Base-by-base conservation (phyloP, 2,888 invertebrate species). In the Eulithis prunata region DNA sequence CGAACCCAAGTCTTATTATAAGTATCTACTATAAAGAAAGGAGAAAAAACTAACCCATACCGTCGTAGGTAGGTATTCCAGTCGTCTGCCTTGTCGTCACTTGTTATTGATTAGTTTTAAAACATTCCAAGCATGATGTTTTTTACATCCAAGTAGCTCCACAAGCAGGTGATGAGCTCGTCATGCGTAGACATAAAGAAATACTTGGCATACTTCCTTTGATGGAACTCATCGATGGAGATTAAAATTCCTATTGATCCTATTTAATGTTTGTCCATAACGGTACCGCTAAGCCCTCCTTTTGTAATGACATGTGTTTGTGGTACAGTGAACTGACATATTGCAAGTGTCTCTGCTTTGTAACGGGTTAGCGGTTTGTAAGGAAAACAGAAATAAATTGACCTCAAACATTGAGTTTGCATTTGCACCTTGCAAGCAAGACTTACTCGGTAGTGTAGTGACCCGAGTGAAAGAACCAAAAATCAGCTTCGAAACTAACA, bases 211-310 rank as follows among this genome's bases (percentile, higher is more conserved):
- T 69, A 60, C 57, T 61, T 52, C 41, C 49, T 57, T 43, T 7
- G n/a, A 57, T 59, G 36, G 13, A 53, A 38, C 21, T 36, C 5
- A 46, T 52, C 14, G 52, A 49, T 64, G 52, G 53, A 64, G 54
- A 53, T 59, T 58, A 43, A 36, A 62, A 68, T 66, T 63, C 65
- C 62, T 5, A 57, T 43, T 63, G 51, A 70, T 64, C 7, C 4
- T 21, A 55, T 58, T 61, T 14, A 52, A 57, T 52, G 43, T 32
- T 41, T 47, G n/a, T 46, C 57, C 46, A 47, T 62, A 62, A 57
- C 56, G 56, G 55, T 43, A 49, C 13, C 13, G 36, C 46, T 5
- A 10, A 11, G 49, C 21, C 11, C 21, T 49, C 14, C 47, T 49
- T 49, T 8, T 49, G 49, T 21, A 14, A 10, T 47, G 11, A 11